phyloP scores from a whole-genome alignment of 1,140 invertebrate species.

The Saccostrea cuccullata region DNA sequence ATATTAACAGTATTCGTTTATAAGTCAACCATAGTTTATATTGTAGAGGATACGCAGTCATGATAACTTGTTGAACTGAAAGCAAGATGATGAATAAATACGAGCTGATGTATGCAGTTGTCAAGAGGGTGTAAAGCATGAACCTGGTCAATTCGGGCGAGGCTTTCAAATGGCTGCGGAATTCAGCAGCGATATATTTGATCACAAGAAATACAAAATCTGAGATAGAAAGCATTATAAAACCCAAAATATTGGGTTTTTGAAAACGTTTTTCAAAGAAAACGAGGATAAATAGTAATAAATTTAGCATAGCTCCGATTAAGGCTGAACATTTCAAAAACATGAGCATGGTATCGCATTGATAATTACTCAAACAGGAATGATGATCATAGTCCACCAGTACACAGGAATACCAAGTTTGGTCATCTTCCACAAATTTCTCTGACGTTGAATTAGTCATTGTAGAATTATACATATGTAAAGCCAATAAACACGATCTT shows the following conservation, averaged over 20 bases:
- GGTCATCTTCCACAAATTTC: neutral
- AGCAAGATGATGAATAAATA: conserved; percentile 29
- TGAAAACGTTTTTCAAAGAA: neutral
- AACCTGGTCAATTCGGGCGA: neutral
- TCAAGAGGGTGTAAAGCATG: neutral
- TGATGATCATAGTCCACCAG: neutral
- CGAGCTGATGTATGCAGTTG: conserved; percentile 23
- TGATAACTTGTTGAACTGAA: conserved; percentile 1
- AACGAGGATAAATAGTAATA: neutral
- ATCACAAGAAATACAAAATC: neutral
- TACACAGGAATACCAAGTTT: conserved; percentile 9
- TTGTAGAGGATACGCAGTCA: conserved; percentile 20
- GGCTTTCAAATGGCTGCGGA: neutral
- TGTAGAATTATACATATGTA: neutral
- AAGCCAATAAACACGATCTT: too few relatives aligned
- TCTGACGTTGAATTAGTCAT: neutral
- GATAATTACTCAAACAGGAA: conserved; percentile 11
- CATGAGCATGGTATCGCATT: conserved; percentile 15
- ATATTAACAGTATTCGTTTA: neutral
- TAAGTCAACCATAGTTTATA: conserved; percentile 17
- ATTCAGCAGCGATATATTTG: neutral
- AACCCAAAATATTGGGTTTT: neutral
- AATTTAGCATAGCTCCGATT: conserved; percentile 13
- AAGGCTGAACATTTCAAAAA: neutral
- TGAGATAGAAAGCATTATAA: neutral